A percentile compares a stretch with the other conserved stretches of the same genome.
Evolutionary conservation across 2,113 vertebrate genomes (phyloP).

Genomic region (Neopipo cinnamomea): DNA sequence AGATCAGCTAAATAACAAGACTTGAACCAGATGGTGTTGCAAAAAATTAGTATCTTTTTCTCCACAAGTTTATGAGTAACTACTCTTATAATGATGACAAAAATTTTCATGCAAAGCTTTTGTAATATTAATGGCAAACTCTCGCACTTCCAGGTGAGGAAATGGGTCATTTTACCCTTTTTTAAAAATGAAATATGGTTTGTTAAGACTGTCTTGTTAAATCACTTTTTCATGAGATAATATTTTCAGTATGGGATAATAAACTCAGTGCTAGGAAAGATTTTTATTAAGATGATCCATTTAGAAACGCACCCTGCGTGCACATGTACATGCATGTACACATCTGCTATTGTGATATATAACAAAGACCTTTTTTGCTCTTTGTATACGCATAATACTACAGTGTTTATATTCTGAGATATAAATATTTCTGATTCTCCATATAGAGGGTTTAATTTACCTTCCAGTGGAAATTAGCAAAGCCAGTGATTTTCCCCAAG

Average conservation of each 20-base stretch:
- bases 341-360: not conserved
- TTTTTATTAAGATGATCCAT: not conserved
- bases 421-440: not conserved
- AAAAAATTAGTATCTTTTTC: not conserved
- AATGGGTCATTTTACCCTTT: not conserved
- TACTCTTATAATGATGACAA: not conserved
- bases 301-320: accelerated
- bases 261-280: not conserved
- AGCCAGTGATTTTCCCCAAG: not conserved
- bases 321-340: not conserved
- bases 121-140: not conserved
- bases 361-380: not conserved
- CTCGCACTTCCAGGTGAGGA: not conserved
- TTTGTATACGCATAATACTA: not conserved
- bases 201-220: not conserved
- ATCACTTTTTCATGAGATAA: not conserved
- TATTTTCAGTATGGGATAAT: not conserved
- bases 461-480: not conserved
- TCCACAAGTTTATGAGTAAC: not conserved
- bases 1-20: slow-evolving; percentile 3
- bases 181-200: not conserved
- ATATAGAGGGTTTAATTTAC: not conserved
- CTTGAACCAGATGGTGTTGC: not conserved
- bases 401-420: not conserved
- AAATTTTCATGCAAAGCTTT: not conserved